Base-by-base conservation (phyloP, 2,113 vertebrate genomes). In the Lagenorhynchus albirostris region DNA sequence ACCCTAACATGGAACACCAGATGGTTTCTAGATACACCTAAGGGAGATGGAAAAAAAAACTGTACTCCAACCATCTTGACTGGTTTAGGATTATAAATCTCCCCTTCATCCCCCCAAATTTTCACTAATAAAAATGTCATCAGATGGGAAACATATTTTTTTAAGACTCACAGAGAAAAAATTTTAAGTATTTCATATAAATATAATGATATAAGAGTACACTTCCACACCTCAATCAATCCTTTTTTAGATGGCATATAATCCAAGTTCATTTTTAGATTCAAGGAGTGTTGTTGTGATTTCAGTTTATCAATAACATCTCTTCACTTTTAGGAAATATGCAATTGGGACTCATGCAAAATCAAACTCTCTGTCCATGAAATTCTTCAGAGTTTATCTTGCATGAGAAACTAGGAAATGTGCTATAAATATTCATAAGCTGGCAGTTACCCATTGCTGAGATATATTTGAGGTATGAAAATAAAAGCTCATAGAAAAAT, bases 381-480 rank as follows among this genome's bases (percentile, higher is more conserved):
- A 98, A 91, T 96, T 93, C 80, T 85, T 95, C 31, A 86, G 41
- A 97, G 82, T 96, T 96, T 96, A 95, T 96, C 93, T 92, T 93
- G 62, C 91, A 83, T 97, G 88, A 89, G 58, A 94, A 97, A 85
- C 23, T 85, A 89, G 77, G 81, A 97, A 93, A 96, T 93, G 73
- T 76, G 67, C 55, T 63, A 89, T 97, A 97, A 97, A 94, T 98
- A 96, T 96, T 95, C 81, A 97, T 95, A 55, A 89, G 25, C 47
- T 96, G 47, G 60, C 36, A 79, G 41, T 50, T 96, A 86, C 18
- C 23, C 68, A 91, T 60, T 89, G 67, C 44, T 96, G 65, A 73
- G 11, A 60, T 86, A 87, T 80, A 91, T 81, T 93, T 91, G 62
- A 94, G 15, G 25, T 74, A 93, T 89, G 53, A 94, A 96, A 96